A percentile compares a stretch with the other conserved stretches of the same genome.
phyloP scores from a whole-genome alignment of 2,888 invertebrate genomes.

The Brachyptera putata region DNA sequence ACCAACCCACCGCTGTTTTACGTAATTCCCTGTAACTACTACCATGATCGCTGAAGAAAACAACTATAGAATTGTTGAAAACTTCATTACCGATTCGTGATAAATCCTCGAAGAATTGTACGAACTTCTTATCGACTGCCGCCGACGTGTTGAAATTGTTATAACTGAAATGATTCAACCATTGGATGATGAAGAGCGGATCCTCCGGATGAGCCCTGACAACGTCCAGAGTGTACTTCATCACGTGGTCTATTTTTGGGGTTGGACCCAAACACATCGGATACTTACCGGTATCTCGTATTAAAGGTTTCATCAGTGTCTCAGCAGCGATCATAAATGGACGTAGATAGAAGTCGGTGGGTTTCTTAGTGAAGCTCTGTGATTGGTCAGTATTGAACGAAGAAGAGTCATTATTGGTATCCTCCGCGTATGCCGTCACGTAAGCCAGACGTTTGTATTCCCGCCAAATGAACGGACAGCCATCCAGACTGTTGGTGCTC shows the following conservation, averaged over 20 bases:
- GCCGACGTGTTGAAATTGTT: constrained; percentile 62
- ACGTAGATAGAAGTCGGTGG: constrained; percentile 77
- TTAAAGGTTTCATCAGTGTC: too few relatives aligned
- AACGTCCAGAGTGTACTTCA: constrained; percentile 65
- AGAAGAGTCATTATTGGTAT: too few relatives aligned
- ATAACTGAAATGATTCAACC: constrained; percentile 75
- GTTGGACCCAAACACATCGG: constrained; percentile 59
- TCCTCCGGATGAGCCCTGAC: constrained; percentile 54
- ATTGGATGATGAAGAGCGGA: constrained; percentile 68
- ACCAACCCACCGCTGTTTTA: constrained; percentile 63
- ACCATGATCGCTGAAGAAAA: constrained; percentile 77
- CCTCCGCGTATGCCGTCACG: constrained; percentile 76
- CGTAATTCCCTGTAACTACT: constrained; percentile 70
- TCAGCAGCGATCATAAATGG: constrained; percentile 63
- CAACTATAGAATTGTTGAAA: constrained; percentile 60
- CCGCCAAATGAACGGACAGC: constrained; percentile 73
- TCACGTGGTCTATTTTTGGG: constrained; percentile 62
- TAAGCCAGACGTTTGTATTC: constrained; percentile 66
- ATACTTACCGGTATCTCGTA: too few relatives aligned
- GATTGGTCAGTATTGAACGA: too few relatives aligned
- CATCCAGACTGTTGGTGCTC: constrained; percentile 52
- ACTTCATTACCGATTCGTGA: constrained; percentile 56
- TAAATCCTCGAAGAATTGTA: constrained; percentile 55
- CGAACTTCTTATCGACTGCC: constrained; percentile 60
- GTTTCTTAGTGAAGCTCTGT: constrained; percentile 64